A percentile compares a stretch with the other conserved stretches of the same genome.
These are phyloP conservation scores for Neocrepidodera transversa DNA, from an alignment of 2,888 invertebrate species.

Conservation along the genomic window DNA sequence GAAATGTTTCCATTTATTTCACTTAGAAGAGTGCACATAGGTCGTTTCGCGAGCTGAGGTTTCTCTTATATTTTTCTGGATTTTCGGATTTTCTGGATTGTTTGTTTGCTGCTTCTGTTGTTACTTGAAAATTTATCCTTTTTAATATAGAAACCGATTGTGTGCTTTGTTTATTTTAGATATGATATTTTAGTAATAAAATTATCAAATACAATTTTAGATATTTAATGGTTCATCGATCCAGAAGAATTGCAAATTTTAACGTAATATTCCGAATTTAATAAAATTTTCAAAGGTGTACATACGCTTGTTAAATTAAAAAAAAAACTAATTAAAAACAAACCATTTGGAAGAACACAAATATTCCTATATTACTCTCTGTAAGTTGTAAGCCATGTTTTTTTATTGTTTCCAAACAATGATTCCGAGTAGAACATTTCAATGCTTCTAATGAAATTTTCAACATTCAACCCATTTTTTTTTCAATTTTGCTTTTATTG, in stretches of 20 bases:
- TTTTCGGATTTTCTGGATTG: slow-evolving; percentile 2
- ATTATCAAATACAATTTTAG: background rate
- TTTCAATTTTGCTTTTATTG: background rate
- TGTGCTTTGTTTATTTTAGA: background rate
- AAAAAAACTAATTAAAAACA: no score
- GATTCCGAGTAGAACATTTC: background rate
- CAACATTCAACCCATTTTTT: background rate
- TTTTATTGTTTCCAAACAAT: background rate
- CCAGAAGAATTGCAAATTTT: no score
- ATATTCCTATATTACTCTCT: no score
- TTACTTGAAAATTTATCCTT: background rate
- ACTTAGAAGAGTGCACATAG: background rate
- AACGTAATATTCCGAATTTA: no score
- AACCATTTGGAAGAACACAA: no score
- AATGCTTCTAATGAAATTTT: background rate
- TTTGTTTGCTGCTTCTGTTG: background rate
- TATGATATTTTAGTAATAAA: no score
- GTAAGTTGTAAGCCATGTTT: background rate
- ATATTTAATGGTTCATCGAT: no score
- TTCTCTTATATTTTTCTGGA: background rate
- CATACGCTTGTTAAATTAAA: no score
- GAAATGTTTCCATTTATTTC: slow-evolving; percentile 8
- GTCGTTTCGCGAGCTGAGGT: background rate
- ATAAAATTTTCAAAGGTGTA: no score
- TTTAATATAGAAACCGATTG: background rate